Conservation (phyloP, 2,888 invertebrate species). For the Phyllotreta striolata region DNA sequence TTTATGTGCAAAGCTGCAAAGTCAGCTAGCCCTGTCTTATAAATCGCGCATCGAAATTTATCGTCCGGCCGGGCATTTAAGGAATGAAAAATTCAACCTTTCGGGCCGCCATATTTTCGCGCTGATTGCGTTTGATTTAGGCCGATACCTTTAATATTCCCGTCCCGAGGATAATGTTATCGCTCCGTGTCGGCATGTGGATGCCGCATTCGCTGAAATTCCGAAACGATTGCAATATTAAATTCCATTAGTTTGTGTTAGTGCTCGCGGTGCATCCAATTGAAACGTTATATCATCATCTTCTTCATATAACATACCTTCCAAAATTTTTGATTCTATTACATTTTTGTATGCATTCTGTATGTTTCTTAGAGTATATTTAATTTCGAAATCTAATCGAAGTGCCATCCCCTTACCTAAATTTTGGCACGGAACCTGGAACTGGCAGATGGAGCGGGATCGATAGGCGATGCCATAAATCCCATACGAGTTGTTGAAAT, state of each 20-base stretch:
- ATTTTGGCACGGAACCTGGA: constrained; percentile 2
- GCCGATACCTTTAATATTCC: constrained; percentile 27
- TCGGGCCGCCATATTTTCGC: constrained; percentile 27
- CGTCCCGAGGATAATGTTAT: constrained; percentile 25
- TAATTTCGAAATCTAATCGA: too few relatives aligned
- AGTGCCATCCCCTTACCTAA: neutral
- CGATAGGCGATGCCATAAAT: constrained; percentile 24
- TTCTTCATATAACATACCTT: too few relatives aligned
- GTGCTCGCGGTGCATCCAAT: too few relatives aligned
- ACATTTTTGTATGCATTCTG: too few relatives aligned
- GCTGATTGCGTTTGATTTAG: constrained; percentile 28
- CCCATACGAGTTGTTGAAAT: constrained; percentile 21
- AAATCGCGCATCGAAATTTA: constrained; percentile 36
- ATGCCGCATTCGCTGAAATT: neutral
- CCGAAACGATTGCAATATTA: neutral
- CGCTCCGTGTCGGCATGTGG: constrained; percentile 12
- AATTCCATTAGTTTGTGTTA: too few relatives aligned
- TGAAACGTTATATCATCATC: too few relatives aligned
- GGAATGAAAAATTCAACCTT: constrained; percentile 33
- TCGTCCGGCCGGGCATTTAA: constrained; percentile 30
- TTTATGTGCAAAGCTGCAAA: constrained; percentile 30
- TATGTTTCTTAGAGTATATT: too few relatives aligned
- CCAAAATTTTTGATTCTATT: too few relatives aligned
- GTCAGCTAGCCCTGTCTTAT: constrained; percentile 27
- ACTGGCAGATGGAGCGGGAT: constrained; percentile 7